A percentile compares a stretch with the other conserved stretches of the same genome.
Evolutionary conservation across 2,797 vertebrate genomes (phyloP).

Genomic region (Enteromius trimaculatus): DNA sequence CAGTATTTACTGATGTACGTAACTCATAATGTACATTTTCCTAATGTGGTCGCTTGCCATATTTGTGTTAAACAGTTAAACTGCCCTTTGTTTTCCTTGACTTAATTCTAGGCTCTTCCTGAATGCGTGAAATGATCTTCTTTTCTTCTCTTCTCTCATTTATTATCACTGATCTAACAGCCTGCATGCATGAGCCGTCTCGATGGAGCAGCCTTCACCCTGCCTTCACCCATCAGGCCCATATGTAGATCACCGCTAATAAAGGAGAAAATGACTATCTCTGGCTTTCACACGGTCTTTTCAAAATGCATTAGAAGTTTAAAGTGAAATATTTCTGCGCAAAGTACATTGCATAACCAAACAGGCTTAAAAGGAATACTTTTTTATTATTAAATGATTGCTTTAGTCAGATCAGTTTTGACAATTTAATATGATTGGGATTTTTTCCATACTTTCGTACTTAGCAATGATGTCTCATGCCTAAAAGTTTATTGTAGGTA

Average conservation of each 20-base stretch:
- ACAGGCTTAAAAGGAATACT: background rate
- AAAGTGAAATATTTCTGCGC: slow-evolving; percentile 3
- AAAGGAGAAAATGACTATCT: slow-evolving; percentile 25
- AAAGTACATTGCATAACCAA: background rate
- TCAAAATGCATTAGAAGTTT: slow-evolving; percentile 22
- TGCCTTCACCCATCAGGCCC: slow-evolving; percentile 37
- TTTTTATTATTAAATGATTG: background rate
- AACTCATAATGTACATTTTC: slow-evolving; percentile 35
- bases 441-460: background rate
- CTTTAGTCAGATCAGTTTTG: background rate
- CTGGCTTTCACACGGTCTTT: slow-evolving; percentile 9
- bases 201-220: slow-evolving; percentile 27
- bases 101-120: slow-evolving; percentile 11
- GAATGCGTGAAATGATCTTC: background rate
- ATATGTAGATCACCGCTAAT: slow-evolving; percentile 36
- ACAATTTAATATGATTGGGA: background rate
- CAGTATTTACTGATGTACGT: background rate
- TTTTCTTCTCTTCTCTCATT: slow-evolving; percentile 13
- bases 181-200: slow-evolving; percentile 28
- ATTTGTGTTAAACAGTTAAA: background rate
- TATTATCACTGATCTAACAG: slow-evolving; percentile 40
- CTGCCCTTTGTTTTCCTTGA: background rate
- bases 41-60: background rate
- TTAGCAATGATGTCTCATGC: background rate
- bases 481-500: background rate